Evolutionary conservation across 2,797 vertebrate species (phyloP).

Genomic region (Pseudochirops cupreus): DNA sequence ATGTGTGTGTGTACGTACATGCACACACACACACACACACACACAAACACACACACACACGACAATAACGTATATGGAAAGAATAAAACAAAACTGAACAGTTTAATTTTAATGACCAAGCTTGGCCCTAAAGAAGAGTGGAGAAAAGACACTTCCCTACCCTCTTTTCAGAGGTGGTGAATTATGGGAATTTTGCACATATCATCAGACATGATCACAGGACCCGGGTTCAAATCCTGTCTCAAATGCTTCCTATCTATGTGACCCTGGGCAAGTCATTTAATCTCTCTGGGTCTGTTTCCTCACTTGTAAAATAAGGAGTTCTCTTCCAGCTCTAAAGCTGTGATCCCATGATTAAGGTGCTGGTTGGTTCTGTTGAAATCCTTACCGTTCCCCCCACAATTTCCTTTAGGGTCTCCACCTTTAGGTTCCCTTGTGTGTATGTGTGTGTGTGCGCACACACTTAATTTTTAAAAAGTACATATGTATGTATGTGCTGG

Average conservation of each 20-base stretch:
- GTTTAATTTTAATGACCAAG: not conserved
- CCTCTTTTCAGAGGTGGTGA: not conserved
- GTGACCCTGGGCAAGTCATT: not conserved
- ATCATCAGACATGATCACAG: not conserved
- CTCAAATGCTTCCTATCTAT: not conserved
- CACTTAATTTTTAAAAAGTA: not conserved
- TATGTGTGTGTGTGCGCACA: not conserved
- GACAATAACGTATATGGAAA: not conserved
- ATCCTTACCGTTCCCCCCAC: not conserved
- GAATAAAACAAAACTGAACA: not conserved
- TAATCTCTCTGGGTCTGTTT: slow-evolving; percentile 20
- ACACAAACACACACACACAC: too few species aligned
- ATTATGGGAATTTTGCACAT: not conserved
- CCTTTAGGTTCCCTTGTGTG: not conserved
- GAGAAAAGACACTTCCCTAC: not conserved
- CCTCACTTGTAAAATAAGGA: slow-evolving; percentile 50
- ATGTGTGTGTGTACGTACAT: not conserved
- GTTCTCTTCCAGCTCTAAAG: not conserved
- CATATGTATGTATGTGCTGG: not conserved
- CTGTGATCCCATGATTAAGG: not conserved
- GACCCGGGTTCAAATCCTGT: not conserved
- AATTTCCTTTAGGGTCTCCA: not conserved
- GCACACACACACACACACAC: too few species aligned
- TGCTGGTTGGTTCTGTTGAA: not conserved
- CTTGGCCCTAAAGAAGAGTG: not conserved